Evolutionary conservation across 2,888 invertebrate genomes (phyloP).

Genomic region (Euproctis similis): DNA sequence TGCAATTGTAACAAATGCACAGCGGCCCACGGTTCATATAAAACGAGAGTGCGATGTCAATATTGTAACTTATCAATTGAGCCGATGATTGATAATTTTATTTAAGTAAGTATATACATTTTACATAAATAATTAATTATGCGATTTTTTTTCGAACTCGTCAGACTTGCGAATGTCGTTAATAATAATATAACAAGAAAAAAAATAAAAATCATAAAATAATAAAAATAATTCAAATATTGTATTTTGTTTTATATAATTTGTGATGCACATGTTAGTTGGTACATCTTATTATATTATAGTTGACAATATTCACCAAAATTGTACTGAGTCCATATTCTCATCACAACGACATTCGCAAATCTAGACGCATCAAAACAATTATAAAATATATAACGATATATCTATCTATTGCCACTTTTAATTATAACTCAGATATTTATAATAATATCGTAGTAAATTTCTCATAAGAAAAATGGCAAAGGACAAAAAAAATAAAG

Average conservation of each 20-base stretch:
- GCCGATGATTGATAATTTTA: conserved; percentile 10
- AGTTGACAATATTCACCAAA: too few relatives aligned
- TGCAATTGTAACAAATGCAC: too few relatives aligned
- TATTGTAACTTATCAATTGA: conserved; percentile 11
- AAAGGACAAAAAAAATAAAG: conserved; percentile 8
- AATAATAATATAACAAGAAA: neutral
- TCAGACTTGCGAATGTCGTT: conserved; percentile 5
- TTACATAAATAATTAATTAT: conserved; percentile 9
- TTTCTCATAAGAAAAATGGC: conserved; percentile 12
- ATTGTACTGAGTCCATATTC: too few relatives aligned
- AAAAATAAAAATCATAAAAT: too few relatives aligned
- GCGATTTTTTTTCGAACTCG: conserved; percentile 3
- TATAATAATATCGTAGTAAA: conserved; percentile 6
- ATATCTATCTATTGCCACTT: conserved; percentile 6
- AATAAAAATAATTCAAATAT: too few relatives aligned
- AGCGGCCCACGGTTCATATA: too few relatives aligned
- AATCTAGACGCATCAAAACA: conserved; percentile 1
- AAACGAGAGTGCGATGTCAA: too few relatives aligned
- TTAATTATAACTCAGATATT: conserved; percentile 3
- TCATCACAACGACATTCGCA: conserved; percentile 3
- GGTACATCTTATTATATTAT: too few relatives aligned
- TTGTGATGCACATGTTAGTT: too few relatives aligned
- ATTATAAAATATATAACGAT: conserved; percentile 2
- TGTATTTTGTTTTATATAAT: too few relatives aligned
- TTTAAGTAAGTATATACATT: conserved; percentile 16